Percentiles rank a stretch among this genome's conserved stretches.
Conservation (phyloP, 2,888 invertebrate species). For the Julus scanicus region DNA sequence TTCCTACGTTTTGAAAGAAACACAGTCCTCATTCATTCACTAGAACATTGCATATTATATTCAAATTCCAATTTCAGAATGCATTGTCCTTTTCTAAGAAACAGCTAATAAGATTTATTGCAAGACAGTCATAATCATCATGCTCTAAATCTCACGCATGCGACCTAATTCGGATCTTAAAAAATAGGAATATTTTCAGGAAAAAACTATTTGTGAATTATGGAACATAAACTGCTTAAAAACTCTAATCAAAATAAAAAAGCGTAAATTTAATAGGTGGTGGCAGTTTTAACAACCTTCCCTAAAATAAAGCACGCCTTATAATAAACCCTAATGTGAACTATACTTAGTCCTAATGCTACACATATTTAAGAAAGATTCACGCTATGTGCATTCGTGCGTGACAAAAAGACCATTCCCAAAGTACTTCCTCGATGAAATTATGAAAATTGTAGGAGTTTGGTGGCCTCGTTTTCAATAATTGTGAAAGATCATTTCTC, state of each 20-base stretch:
- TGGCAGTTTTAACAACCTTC: background rate
- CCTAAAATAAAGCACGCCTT: background rate
- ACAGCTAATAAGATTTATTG: background rate
- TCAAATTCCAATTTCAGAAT: constrained; percentile 11
- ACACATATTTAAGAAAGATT: background rate
- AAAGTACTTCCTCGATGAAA: background rate
- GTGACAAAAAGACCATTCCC: background rate
- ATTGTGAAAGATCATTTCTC: background rate
- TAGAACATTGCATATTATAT: background rate
- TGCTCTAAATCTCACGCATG: background rate
- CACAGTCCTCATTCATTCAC: background rate
- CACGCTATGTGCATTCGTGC: constrained; percentile 4
- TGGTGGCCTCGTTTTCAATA: background rate
- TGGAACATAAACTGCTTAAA: background rate
- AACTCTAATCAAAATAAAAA: background rate
- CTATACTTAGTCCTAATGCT: background rate
- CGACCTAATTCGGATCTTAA: background rate
- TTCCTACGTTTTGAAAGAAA: background rate
- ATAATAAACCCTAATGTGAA: background rate
- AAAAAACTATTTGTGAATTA: background rate
- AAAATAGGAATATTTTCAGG: constrained; percentile 8
- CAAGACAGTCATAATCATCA: constrained; percentile 28
- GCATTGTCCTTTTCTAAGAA: background rate
- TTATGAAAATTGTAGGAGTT: background rate
- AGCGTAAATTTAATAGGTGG: background rate